phyloP scores from a whole-genome alignment of 2,113 vertebrate species.

The Mustela lutreola region DNA sequence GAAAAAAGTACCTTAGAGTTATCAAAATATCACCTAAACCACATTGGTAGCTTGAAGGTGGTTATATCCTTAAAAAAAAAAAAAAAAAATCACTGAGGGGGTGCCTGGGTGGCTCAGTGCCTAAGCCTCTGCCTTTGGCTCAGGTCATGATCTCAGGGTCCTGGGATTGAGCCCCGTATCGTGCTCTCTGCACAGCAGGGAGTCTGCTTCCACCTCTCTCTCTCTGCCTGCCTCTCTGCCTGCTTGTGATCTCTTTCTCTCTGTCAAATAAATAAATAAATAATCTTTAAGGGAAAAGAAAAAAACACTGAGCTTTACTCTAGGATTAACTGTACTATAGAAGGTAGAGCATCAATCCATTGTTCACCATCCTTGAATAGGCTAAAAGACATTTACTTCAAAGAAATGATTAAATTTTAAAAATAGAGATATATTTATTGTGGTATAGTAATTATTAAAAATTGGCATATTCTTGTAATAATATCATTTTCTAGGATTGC shows the following conservation, averaged over 20 bases:
- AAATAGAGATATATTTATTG: not conserved
- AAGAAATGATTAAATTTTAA: slow-evolving; percentile 17
- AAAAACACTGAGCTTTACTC: not conserved
- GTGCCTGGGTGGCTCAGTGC: too few species aligned
- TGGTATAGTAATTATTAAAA: not conserved
- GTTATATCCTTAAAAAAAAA: not conserved
- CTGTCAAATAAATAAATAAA: too few species aligned
- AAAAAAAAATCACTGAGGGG: not conserved
- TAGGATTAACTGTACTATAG: not conserved
- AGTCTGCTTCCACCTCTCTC: too few species aligned
- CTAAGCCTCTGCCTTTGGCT: too few species aligned
- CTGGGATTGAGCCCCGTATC: too few species aligned
- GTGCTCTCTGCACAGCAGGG: too few species aligned
- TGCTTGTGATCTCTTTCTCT: too few species aligned
- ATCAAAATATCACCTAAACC: not conserved
- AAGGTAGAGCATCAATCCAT: not conserved
- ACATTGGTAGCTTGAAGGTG: not conserved
- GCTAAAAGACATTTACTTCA: not conserved
- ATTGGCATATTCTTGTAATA: not conserved
- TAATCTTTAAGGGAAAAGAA: too few species aligned
- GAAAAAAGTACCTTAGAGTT: slow-evolving; percentile 25
- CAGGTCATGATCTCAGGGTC: too few species aligned
- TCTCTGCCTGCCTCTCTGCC: too few species aligned
- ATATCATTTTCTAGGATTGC: not conserved
- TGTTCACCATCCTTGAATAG: not conserved